phyloP scores from a whole-genome alignment of 2,113 vertebrate genomes.

The Globicephala melas region DNA sequence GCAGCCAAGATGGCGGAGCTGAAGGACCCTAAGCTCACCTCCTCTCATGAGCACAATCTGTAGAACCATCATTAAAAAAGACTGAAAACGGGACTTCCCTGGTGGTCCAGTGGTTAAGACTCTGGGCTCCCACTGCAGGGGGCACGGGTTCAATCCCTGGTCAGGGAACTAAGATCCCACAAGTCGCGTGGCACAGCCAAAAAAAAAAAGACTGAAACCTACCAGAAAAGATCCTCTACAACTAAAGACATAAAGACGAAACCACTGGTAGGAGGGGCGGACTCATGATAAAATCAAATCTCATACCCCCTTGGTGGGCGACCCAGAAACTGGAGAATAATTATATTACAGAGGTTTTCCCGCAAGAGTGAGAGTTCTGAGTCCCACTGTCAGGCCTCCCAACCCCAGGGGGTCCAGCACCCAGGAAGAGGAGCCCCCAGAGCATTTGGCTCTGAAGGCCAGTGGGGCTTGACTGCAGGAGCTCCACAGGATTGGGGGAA shows the following conservation, averaged over 20 bases:
- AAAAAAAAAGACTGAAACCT: neutral
- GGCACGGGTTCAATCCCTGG: too few relatives aligned
- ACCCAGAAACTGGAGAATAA: neutral
- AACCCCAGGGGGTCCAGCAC: neutral
- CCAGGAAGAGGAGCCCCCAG: neutral
- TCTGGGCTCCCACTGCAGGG: too few relatives aligned
- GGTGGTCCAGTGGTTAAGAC: too few relatives aligned
- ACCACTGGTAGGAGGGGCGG: neutral
- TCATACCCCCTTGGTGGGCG: neutral
- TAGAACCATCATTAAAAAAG: neutral
- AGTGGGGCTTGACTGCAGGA: neutral
- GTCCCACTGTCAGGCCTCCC: neutral
- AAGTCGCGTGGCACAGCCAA: too few relatives aligned
- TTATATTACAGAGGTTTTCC: neutral
- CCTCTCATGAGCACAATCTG: neutral
- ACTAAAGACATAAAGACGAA: neutral
- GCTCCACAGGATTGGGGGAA: neutral
- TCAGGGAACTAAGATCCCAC: too few relatives aligned
- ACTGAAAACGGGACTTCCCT: neutral
- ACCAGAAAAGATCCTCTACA: neutral
- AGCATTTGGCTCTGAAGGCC: neutral
- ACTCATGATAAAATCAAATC: neutral
- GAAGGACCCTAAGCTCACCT: neutral
- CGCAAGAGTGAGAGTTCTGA: neutral
- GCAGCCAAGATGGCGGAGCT: neutral